phyloP scores from a whole-genome alignment of 2,888 invertebrate genomes.

The Chromoteleia sp. region DNA sequence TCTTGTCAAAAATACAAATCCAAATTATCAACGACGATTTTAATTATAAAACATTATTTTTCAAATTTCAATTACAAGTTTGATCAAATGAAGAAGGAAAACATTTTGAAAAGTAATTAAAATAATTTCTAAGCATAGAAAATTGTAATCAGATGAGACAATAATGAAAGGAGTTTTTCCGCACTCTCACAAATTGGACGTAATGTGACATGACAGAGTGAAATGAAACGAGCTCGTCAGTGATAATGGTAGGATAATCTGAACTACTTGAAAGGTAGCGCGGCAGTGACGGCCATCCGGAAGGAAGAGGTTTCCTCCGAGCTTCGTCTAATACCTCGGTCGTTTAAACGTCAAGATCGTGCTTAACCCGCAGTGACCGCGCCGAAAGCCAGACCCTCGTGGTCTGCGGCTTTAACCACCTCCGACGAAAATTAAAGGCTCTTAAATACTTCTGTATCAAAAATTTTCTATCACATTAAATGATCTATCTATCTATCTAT shows the following conservation, averaged over 20 bases:
- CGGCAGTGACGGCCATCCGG: constrained; percentile 29
- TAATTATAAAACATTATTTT: too few relatives aligned
- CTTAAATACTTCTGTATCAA: too few relatives aligned
- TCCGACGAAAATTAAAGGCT: constrained; percentile 45
- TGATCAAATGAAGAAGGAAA: too few relatives aligned
- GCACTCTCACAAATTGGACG: constrained; percentile 7
- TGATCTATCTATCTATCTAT: too few relatives aligned
- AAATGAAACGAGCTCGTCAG: constrained; percentile 33
- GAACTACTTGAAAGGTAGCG: constrained; percentile 39
- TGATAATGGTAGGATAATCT: constrained; percentile 37
- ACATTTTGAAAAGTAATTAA: too few relatives aligned
- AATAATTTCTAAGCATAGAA: too few relatives aligned
- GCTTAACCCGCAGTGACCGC: constrained; percentile 70
- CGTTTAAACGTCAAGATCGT: constrained; percentile 71
- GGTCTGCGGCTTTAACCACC: constrained; percentile 48
- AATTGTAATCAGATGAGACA: too few relatives aligned
- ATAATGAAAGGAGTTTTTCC: too few relatives aligned
- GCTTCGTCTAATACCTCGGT: constrained; percentile 63
- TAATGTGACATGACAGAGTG: constrained; percentile 11
- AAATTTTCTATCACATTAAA: too few relatives aligned
- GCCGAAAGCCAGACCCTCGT: constrained; percentile 44
- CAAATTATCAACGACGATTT: too few relatives aligned
- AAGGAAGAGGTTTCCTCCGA: constrained; percentile 42
- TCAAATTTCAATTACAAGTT: too few relatives aligned
- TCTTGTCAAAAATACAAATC: not conserved